phyloP scores from a whole-genome alignment of 2,888 invertebrate species.

The Entomobrya proxima region DNA sequence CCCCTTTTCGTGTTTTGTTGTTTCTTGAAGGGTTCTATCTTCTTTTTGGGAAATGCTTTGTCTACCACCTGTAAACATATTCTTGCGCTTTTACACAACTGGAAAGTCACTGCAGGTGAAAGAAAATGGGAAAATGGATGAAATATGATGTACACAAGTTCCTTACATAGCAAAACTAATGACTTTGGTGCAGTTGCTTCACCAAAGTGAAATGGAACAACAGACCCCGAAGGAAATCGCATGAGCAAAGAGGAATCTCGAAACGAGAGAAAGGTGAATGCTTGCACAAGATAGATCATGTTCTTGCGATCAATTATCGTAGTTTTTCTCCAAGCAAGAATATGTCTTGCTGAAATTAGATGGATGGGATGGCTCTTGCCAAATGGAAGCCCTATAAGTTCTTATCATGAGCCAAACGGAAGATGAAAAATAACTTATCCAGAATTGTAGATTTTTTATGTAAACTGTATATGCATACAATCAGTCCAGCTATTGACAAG shows the following conservation, averaged over 20 bases:
- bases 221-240: neutral
- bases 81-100: neutral
- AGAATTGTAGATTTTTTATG: too few relatives aligned
- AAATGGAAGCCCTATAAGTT: too few relatives aligned
- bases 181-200: neutral
- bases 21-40: neutral
- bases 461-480: too few relatives aligned
- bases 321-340: too few relatives aligned
- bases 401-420: too few relatives aligned
- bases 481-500: neutral
- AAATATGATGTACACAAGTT: conserved; percentile 28
- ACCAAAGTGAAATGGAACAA: neutral
- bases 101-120: conserved; percentile 46
- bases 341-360: too few relatives aligned
- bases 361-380: too few relatives aligned
- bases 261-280: neutral
- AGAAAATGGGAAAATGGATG: conserved; percentile 39
- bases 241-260: neutral
- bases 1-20: neutral
- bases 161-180: conserved; percentile 15
- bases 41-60: neutral
- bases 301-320: too few relatives aligned
- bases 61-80: conserved; percentile 23
- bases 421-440: too few relatives aligned
- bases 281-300: too few relatives aligned